Base-by-base conservation (phyloP, 2,797 vertebrate genomes). In the Chromis chromis region DNA sequence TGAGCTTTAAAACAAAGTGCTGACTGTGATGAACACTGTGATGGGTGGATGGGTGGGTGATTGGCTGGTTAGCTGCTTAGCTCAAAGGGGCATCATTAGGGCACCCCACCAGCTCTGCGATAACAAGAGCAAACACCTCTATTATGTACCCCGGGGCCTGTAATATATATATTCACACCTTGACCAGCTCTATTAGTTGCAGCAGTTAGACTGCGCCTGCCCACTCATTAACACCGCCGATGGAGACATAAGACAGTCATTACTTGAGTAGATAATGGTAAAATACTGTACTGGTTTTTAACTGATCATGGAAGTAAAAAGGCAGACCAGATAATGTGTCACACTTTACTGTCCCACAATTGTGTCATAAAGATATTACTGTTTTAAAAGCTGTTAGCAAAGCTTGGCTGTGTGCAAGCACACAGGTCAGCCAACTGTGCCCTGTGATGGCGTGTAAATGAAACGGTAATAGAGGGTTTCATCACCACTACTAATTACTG, bases 401-500 rank as follows among this genome's bases (percentile, higher is more conserved):
- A 78, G 64, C 74, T 33, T 1, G 71, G 61, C 67, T 46, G 52
- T 24, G 27, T 46, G 78, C 22, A 22, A 78, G 69, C 62, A 6
- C 79, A 54, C 53, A 28, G 92, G 91, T 90, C 91, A 86, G 74
- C 60, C 1, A 46, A 52, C 77, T 76, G 69, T 2, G 70, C 60
- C 66, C 67, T 70, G 59, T 65, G 82, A 85, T 82, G 78, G 59
- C 11, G 74, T 72, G 68, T 63, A 87, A 91, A 92, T 87, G 78
- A 90, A 89, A 88, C 27, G 9, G 66, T 89, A 91, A 92, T 91
- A 69, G 81, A 77, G 57, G 85, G 84, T 90, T 90, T 88, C 89
- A 91, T 91, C 86, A 88, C 82, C 70, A 62, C 75, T 36, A 52
- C 78, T 89, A 90, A 93, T 93, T 90, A 89, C 82, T 55, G 77